Evolutionary conservation across 2,113 vertebrate genomes (phyloP).

Genomic region (Oplegnathus fasciatus): DNA sequence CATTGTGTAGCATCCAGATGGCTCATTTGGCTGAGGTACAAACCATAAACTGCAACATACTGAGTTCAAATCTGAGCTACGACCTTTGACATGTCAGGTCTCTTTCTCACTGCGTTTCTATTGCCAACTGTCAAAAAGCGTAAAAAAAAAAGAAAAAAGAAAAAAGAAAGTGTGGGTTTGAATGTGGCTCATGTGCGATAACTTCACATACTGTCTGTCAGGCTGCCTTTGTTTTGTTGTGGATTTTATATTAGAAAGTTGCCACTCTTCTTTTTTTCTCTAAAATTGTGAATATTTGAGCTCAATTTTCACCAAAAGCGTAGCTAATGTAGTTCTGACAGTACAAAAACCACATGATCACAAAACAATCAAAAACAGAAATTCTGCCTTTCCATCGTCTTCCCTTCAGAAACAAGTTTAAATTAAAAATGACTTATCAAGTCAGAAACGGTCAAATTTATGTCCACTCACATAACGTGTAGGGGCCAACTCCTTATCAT

Average conservation of each 20-base stretch:
- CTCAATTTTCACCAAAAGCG: background rate
- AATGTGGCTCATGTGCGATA: background rate
- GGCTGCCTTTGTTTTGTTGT: background rate
- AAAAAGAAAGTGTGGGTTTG: background rate
- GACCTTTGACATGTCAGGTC: background rate
- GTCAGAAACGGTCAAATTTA: background rate
- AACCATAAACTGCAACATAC: conserved; percentile 1
- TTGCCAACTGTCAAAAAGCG: background rate
- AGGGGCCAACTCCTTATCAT: conserved; percentile 92
- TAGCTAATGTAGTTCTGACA: background rate
- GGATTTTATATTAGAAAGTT: background rate
- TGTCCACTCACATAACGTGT: conserved; percentile 90
- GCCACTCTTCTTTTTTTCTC: background rate
- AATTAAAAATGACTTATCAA: background rate
- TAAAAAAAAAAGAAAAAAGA: too few relatives aligned
- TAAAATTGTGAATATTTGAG: background rate
- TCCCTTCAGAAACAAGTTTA: background rate
- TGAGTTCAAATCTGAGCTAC: background rate
- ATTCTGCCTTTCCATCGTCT: background rate
- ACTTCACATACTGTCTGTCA: background rate
- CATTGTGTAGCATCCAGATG: conserved; percentile 21
- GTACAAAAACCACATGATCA: background rate
- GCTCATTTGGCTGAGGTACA: conserved; percentile 14
- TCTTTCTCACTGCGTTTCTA: background rate
- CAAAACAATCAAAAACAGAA: background rate